These are phyloP conservation scores for Pteropus alecto DNA, from an alignment of 2,113 vertebrate species.

Conservation along the genomic window DNA sequence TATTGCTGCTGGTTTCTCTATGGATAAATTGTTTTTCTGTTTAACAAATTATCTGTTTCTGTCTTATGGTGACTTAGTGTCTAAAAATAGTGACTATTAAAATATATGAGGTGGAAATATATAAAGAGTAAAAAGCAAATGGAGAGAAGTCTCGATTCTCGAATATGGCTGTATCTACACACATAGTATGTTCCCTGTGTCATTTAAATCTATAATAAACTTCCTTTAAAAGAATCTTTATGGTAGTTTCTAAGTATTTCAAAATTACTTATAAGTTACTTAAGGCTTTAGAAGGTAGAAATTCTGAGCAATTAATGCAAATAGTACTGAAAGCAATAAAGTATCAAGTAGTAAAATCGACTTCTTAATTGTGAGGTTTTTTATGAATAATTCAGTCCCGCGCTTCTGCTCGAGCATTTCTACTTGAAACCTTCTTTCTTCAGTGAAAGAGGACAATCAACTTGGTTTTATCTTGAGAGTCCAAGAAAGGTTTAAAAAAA, in stretches of 20 bases:
- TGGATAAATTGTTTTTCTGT: not conserved
- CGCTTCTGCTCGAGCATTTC: not conserved
- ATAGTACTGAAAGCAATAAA: not conserved
- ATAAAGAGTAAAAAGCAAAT: not conserved
- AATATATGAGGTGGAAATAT: not conserved
- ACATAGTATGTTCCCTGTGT: not conserved
- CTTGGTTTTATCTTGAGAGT: not conserved
- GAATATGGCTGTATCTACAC: not conserved
- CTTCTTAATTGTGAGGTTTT: not conserved
- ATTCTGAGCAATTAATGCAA: not conserved
- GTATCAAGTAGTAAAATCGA: not conserved
- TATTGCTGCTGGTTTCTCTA: not conserved
- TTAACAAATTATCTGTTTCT: not conserved
- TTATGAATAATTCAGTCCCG: constrained; percentile 18
- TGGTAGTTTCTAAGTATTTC: not conserved
- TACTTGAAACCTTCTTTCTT: not conserved
- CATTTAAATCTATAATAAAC: not conserved
- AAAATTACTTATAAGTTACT: not conserved
- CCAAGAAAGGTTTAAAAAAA: constrained; percentile 6
- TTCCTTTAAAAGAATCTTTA: not conserved
- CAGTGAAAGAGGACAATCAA: not conserved
- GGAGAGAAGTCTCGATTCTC: not conserved
- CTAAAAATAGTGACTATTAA: not conserved
- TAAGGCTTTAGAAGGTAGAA: not conserved
- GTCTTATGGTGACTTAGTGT: not conserved